Base-by-base conservation (phyloP, 2,888 invertebrate species). In the Archips crataeganus region DNA sequence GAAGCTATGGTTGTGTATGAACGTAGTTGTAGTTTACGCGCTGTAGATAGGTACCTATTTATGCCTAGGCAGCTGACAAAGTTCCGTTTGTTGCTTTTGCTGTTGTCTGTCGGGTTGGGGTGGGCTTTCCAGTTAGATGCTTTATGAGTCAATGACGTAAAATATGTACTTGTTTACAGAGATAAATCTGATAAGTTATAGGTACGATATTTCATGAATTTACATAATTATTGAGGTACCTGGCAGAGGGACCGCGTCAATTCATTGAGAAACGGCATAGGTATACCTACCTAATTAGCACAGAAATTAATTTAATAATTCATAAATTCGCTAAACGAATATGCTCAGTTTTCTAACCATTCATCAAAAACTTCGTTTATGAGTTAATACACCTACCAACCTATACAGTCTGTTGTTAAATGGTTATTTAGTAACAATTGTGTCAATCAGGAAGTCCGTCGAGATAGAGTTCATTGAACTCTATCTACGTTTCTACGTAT, bases 1-100 rank as follows among this genome's bases (percentile, higher is more conserved):
- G 81, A 85, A 84, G 80, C 79, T 84, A 84, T 79, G 74, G 79
- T 77, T 79, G 81, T 76, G 73, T 77, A 76, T 71, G 75, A 71
- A 76, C 75, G 75, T 75, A 76, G 75, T 72, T 76, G 74, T 74
- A 74, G 64, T 70, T 74, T 74, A 74, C 69, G 60, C 65, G 68
- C 68, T 72, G 32, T 65, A 51, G 4, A 51, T 57, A 74, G 65
- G 59, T 64, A 69, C 57, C 32, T 49, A 60, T n/a, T 71, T 60
- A 39, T 49, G 47, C 54, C 69, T 64, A 74, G 60, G 62, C 49
- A 45, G 60, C 59, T 71, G 66, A 32, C 51, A 45, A 57, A 64
- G 69, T 65, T 69, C 65, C 65, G 69, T 70, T 69, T 70, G 74
- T 70, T 70, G 74, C 74, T 74, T 74, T 74, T 60, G 74, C 65